Percentiles rank a stretch among this genome's conserved stretches.
phyloP scores from a whole-genome alignment of 2,113 vertebrate genomes.

The Ptilorrhoa leucosticta region DNA sequence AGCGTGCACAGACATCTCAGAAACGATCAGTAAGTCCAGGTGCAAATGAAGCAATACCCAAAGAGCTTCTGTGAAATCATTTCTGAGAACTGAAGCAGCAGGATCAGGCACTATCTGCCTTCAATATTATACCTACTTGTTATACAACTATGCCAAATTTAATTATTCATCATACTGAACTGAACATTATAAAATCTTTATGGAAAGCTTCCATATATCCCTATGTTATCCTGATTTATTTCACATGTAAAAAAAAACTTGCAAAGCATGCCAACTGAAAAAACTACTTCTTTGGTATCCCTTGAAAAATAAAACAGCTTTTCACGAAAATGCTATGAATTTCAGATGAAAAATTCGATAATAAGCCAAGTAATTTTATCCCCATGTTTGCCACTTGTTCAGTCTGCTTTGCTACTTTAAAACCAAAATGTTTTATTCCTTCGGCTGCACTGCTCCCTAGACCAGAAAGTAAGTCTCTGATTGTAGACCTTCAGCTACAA shows the following conservation, averaged over 20 bases:
- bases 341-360: background rate
- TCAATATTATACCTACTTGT: background rate
- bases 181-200: background rate
- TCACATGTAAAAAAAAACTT: accelerated
- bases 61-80: background rate
- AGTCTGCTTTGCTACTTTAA: background rate
- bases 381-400: background rate
- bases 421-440: background rate
- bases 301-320: background rate
- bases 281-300: background rate
- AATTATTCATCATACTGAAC: background rate
- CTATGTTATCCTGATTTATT: background rate
- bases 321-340: background rate
- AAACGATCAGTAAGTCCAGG: background rate
- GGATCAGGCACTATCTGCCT: background rate
- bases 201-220: background rate
- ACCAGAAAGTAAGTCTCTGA: background rate
- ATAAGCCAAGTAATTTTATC: background rate
- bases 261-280: background rate
- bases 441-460: background rate
- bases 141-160: background rate
- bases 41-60: background rate
- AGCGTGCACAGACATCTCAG: background rate
- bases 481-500: background rate
- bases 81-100: background rate